A percentile compares a stretch with the other conserved stretches of the same genome.
Evolutionary conservation across 2,888 invertebrate genomes (phyloP).

Genomic region (Mamestra brassicae): DNA sequence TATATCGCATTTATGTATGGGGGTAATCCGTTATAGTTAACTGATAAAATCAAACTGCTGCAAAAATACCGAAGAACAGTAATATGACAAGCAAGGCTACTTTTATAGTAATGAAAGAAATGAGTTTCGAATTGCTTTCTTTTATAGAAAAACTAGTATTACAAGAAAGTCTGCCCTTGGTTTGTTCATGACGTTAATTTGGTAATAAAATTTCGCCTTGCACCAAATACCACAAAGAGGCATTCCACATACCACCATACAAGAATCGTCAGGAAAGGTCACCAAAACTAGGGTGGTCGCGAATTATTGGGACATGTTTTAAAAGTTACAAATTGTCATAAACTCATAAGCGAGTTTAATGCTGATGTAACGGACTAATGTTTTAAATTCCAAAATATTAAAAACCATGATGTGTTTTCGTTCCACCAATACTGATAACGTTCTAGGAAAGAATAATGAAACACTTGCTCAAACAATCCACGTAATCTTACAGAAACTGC

Average conservation of each 20-base stretch:
- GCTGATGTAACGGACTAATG: neutral
- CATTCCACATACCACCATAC: neutral
- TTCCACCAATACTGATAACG: slow-evolving; percentile 9
- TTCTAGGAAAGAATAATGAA: slow-evolving; percentile 12
- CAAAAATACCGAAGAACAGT: neutral
- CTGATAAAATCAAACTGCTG: slow-evolving; percentile 10
- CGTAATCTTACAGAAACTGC: slow-evolving; percentile 29
- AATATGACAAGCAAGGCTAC: neutral
- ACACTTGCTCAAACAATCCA: slow-evolving; percentile 54
- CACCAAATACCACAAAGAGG: slow-evolving; percentile 49
- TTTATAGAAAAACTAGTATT: slow-evolving; percentile 26
- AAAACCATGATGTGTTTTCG: neutral
- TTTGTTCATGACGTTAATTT: slow-evolving; percentile 25
- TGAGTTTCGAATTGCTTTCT: slow-evolving; percentile 23
- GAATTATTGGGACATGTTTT: neutral
- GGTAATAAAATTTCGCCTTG: slow-evolving; percentile 56
- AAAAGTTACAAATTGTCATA: no score
- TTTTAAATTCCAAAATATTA: neutral
- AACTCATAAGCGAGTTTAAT: neutral
- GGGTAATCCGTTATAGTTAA: neutral
- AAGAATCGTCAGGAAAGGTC: slow-evolving; percentile 10
- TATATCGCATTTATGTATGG: neutral
- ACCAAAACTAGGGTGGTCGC: neutral
- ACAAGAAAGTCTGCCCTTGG: slow-evolving; percentile 54
- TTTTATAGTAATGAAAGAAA: slow-evolving; percentile 35